Conservation (phyloP, 2,797 vertebrate species). For the Pseudomugil tenellus region DNA sequence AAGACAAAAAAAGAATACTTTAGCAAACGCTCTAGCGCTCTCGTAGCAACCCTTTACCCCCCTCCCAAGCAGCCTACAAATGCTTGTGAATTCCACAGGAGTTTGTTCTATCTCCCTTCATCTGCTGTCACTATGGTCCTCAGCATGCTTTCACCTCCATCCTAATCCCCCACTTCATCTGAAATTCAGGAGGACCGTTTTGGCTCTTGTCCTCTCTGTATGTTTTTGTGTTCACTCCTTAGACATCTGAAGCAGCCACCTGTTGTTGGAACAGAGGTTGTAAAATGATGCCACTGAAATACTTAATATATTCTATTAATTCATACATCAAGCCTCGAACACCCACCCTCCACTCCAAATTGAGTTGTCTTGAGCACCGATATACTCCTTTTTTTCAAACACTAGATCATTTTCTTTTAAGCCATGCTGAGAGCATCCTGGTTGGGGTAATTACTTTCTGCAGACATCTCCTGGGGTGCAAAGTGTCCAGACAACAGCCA, state of each 20-base stretch:
- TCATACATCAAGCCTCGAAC: slow-evolving; percentile 1
- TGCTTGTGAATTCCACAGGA: slow-evolving; percentile 73
- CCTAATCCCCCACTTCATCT: slow-evolving; percentile 82
- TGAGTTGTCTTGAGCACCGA: slow-evolving; percentile 35
- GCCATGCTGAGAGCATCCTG: slow-evolving; percentile 55
- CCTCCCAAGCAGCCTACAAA: slow-evolving; percentile 32
- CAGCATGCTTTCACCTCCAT: slow-evolving; percentile 77
- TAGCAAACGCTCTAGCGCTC: slow-evolving; percentile 21
- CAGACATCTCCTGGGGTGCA: slow-evolving; percentile 69
- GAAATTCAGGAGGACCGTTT: slow-evolving; percentile 81
- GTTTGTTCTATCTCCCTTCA: slow-evolving; percentile 72
- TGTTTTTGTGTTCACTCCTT: slow-evolving; percentile 45
- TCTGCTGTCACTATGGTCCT: slow-evolving; percentile 80
- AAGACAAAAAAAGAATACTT: slow-evolving; percentile 45
- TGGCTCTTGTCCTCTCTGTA: slow-evolving; percentile 52
- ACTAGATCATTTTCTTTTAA: slow-evolving; percentile 50
- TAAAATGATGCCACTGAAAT: slow-evolving; percentile 17
- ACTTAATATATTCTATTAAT: slow-evolving; percentile 15
- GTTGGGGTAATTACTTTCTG: slow-evolving; percentile 73
- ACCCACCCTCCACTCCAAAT: neutral
- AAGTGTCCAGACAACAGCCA: slow-evolving; percentile 58
- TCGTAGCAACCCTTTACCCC: slow-evolving; percentile 36
- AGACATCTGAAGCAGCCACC: slow-evolving; percentile 63
- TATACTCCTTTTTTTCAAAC: slow-evolving; percentile 28
- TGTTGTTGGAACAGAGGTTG: slow-evolving; percentile 39